Evolutionary conservation across 35 echinoderm and acorn worm species (phyloP), one percentile per base, ranked within the genome.

Genomic region (Apostichopus californicus): DNA sequence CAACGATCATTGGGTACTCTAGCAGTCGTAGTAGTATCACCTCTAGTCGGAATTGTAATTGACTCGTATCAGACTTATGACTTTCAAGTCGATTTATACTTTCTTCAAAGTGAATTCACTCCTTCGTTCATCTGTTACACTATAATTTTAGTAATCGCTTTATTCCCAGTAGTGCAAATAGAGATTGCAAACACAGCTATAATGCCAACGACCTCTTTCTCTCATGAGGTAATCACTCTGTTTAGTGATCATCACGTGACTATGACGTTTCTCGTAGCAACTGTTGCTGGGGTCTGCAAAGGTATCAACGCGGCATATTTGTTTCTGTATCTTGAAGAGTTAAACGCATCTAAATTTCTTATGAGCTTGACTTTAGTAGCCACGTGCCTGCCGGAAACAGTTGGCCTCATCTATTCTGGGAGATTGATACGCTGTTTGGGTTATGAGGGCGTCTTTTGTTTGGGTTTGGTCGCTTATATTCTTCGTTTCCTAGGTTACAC

Each of bases 401-500:
- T 83, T 15, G 54, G 53, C 34, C 61, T 93, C 11, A 71, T 87
- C 56, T 93, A 57, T 87, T 93, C 92, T 26, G 81, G 81, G 25
- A 83, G 63, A 53, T 5, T 93, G 18, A 93, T 93, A 23, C 66
- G 87, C 13, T 18, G 4, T 77, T 58, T 87, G 11, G 68, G 81
- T 56, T 56, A 93, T 20, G 64, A 93, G 18, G 82, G 64, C 26
- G 92, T 93, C 7, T 87, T 93, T 56, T 93, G 83, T 56, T 17
- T 93, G 55, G 82, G 22, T 3, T 66, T 93, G 5, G 54, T 93
- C 6, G 54, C 64, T 57, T 93, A 93, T 22, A 60, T 56, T 55
- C 55, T 93, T 18, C 92, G 92, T 52, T 93, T 93, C 28, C 24
- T 93, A 21, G 80, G 92, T 64, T 93, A 93, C 34, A 55, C 92